phyloP scores from a whole-genome alignment of 64 coral and sea anemone genomes.

The Anthopleura sola region DNA sequence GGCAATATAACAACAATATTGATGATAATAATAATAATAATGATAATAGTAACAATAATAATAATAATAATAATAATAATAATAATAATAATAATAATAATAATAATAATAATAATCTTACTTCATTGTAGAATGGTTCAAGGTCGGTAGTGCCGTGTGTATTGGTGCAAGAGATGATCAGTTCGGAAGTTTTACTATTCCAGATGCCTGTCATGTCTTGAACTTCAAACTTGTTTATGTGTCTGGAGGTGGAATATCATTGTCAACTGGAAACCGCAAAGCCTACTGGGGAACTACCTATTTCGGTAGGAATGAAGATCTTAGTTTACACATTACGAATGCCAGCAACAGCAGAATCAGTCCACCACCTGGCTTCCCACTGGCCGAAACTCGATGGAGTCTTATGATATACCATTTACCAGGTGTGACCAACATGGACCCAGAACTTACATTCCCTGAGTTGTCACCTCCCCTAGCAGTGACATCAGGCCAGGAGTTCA shows the following conservation, averaged over 20 bases:
- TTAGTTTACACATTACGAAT: not conserved
- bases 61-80: too few relatives aligned
- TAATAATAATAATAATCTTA: too few relatives aligned
- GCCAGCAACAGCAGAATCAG: not conserved
- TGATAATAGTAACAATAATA: too few relatives aligned
- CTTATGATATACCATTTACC: not conserved
- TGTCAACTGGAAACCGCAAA: not conserved
- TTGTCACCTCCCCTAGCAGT: not conserved
- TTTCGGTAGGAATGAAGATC: not conserved
- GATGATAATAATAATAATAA: too few relatives aligned
- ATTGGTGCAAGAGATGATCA: not conserved
- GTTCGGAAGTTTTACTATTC: not conserved
- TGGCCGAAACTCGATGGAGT: not conserved
- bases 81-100: too few relatives aligned
- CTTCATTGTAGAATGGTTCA: not conserved
- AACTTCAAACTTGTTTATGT: conserved; percentile 4
- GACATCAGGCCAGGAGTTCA: not conserved
- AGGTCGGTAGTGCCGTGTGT: not conserved
- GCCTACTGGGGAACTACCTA: not conserved
- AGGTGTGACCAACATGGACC: not conserved
- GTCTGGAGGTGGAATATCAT: not conserved
- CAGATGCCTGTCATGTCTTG: not conserved
- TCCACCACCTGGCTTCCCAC: not conserved
- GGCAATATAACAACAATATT: too few relatives aligned
- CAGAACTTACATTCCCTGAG: not conserved